Evolutionary conservation across 1,140 invertebrate species (phyloP), one percentile per base, ranked within the genome.

Genomic region (Cherax destructor): DNA sequence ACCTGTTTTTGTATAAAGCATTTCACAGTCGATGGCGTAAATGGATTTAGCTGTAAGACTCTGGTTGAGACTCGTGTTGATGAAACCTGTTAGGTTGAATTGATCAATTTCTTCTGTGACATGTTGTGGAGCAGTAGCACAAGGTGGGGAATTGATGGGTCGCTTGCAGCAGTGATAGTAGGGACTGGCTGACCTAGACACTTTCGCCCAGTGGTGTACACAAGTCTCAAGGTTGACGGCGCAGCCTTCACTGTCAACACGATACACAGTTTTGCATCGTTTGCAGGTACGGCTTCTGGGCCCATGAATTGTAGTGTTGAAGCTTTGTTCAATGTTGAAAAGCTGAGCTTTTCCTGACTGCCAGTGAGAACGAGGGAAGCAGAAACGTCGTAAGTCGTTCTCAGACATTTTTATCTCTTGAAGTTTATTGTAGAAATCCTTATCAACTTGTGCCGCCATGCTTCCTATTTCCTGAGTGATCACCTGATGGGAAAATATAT

Each of bases 21-120:
- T 78, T 24, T 78, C 76, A 50, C 76, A 78, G 76, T 78, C 76
- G 13, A 78, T n/a, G 30, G 76, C 76, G 9, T 47, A 78, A 13
- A 78, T 50, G 24, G 11, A 10, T 13, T 30, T 41, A 3, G 30
- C 6, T 16, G 21, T 50, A 13, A 41, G n/a, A 50, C 76, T 78
- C 6, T 24, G 24, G 16, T 65, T 21, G 61, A 16, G 61, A 2
- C 61, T 21, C 1, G 76, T 78, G 76, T 78, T 24, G 76, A 78
- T 78, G 24, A 30, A 78, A 6, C 76, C 76, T 50, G 76, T 78
- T 50, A 78, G 18, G 18, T 78, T 78, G 18, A 30, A 1, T 30
- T n/a, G 76, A n/a, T 78, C 76, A 3, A 78, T 78, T 10, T 78
- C 49, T 13, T 50, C 49, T 3, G 30, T 10, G 18, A 78, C 49